A percentile compares a stretch with the other conserved stretches of the same genome.
These are phyloP conservation scores for Macrosteles quadrilineatus DNA, from an alignment of 1,140 invertebrate genomes.

Conservation along the genomic window DNA sequence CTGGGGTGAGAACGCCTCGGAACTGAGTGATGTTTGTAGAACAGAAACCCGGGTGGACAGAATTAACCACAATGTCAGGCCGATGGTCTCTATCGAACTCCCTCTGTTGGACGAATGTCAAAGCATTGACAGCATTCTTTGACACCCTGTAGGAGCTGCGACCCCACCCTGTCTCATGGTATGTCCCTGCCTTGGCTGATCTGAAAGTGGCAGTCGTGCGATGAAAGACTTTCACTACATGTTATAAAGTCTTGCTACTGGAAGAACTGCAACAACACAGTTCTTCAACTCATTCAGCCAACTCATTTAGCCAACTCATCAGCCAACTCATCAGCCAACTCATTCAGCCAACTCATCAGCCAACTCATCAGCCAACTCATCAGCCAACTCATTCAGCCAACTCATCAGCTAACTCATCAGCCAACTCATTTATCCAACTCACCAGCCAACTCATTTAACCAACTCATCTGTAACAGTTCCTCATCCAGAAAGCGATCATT, in stretches of 20 bases:
- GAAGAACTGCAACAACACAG: neutral
- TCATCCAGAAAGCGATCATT: neutral
- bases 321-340: too few species aligned
- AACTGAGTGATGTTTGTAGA: neutral
- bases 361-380: too few species aligned
- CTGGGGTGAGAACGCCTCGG: neutral
- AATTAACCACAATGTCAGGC: conserved; percentile 63
- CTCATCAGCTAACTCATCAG: too few species aligned
- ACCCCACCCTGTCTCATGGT: conserved; percentile 58
- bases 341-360: too few species aligned
- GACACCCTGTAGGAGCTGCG: conserved; percentile 66
- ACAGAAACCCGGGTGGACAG: conserved; percentile 61
- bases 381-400: too few species aligned
- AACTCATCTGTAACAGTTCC: neutral
- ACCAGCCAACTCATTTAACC: too few species aligned
- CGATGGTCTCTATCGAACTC: conserved; percentile 51
- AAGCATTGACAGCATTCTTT: conserved; percentile 68
- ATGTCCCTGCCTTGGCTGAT: conserved; percentile 16
- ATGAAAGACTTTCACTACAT: neutral
- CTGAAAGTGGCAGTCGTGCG: conserved; percentile 6
- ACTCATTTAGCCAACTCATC: too few species aligned
- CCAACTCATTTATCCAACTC: too few species aligned
- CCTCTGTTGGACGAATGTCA: conserved; percentile 66
- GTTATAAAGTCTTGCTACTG: neutral
- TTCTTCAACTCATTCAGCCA: neutral